Percentiles rank a stretch among this genome's conserved stretches.
These are phyloP conservation scores for Callipepla squamata DNA, from an alignment of 2,113 vertebrate genomes.

Conservation along the genomic window DNA sequence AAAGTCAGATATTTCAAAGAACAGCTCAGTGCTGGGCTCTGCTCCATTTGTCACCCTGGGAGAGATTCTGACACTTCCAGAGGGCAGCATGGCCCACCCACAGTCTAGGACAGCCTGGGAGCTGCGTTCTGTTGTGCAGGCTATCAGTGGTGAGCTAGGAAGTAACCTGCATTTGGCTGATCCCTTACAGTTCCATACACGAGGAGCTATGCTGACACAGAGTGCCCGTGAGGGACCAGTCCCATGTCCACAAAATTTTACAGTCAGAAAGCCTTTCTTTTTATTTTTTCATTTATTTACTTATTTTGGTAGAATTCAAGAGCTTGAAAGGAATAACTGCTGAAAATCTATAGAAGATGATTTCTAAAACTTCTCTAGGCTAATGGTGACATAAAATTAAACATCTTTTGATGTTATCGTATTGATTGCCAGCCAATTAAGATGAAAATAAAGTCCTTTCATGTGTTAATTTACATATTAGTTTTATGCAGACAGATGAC, in stretches of 20 bases:
- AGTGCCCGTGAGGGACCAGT: not conserved
- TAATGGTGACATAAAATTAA: not conserved
- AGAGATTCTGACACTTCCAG: slow-evolving; percentile 46
- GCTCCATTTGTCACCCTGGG: slow-evolving; percentile 39
- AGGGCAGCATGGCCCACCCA: slow-evolving; percentile 21
- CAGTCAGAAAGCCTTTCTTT: not conserved
- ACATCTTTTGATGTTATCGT: not conserved
- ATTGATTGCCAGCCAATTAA: not conserved
- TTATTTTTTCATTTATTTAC: not conserved
- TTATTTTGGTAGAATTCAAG: not conserved
- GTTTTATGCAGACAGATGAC: not conserved
- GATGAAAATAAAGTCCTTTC: not conserved
- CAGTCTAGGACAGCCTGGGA: not conserved
- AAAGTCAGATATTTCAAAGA: slow-evolving; percentile 55
- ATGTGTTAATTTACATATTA: not conserved
- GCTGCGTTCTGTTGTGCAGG: not conserved
- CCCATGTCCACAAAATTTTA: not conserved
- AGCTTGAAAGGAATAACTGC: not conserved
- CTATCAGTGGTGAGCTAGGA: not conserved
- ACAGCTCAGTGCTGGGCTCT: slow-evolving; percentile 27
- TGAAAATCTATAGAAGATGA: not conserved
- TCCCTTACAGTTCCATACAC: not conserved
- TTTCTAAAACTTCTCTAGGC: not conserved
- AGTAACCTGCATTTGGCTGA: not conserved
- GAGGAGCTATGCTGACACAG: accelerated